phyloP scores from a whole-genome alignment of 2,888 invertebrate genomes.

The Azorinus chamasolen region DNA sequence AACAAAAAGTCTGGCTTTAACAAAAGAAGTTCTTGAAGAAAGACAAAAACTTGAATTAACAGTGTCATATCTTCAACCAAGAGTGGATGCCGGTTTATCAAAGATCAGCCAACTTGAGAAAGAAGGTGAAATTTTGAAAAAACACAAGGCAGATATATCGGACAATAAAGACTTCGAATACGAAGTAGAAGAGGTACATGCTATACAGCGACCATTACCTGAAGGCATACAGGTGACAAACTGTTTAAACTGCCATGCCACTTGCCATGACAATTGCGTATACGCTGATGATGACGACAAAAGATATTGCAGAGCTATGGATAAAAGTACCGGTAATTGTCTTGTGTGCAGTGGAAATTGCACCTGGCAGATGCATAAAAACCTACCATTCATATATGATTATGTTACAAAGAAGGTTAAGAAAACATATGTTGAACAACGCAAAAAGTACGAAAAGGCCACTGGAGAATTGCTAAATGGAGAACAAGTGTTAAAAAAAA shows the following conservation, averaged over 20 bases:
- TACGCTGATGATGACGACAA: slow-evolving; percentile 67
- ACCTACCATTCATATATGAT: slow-evolving; percentile 35
- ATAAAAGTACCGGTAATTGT: slow-evolving; percentile 19
- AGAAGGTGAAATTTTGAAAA: slow-evolving; percentile 38
- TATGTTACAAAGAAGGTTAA: slow-evolving; percentile 9
- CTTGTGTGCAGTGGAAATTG: slow-evolving; percentile 51
- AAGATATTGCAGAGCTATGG: slow-evolving; percentile 53
- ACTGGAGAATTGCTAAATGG: slow-evolving; percentile 28
- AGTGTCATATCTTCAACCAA: slow-evolving; percentile 34
- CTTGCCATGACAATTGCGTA: slow-evolving; percentile 70
- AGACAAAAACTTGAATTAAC: slow-evolving; percentile 43
- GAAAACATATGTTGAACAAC: slow-evolving; percentile 61
- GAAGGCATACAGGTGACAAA: slow-evolving; percentile 65
- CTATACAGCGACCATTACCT: slow-evolving; percentile 23
- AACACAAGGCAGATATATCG: slow-evolving; percentile 34
- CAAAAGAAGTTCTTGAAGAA: slow-evolving; percentile 43
- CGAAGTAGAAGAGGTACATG: slow-evolving; percentile 58
- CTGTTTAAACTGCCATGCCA: slow-evolving; percentile 67
- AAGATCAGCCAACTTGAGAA: slow-evolving; percentile 29
- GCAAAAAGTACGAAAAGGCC: slow-evolving; percentile 60
- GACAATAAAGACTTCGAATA: slow-evolving; percentile 65
- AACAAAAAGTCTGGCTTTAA: slow-evolving; percentile 50
- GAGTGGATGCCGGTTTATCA: slow-evolving; percentile 48
- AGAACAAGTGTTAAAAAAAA: slow-evolving; percentile 21
- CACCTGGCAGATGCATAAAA: slow-evolving; percentile 33